phyloP scores from a whole-genome alignment of 2,797 vertebrate genomes.

The Peromyscus nudipes region DNA sequence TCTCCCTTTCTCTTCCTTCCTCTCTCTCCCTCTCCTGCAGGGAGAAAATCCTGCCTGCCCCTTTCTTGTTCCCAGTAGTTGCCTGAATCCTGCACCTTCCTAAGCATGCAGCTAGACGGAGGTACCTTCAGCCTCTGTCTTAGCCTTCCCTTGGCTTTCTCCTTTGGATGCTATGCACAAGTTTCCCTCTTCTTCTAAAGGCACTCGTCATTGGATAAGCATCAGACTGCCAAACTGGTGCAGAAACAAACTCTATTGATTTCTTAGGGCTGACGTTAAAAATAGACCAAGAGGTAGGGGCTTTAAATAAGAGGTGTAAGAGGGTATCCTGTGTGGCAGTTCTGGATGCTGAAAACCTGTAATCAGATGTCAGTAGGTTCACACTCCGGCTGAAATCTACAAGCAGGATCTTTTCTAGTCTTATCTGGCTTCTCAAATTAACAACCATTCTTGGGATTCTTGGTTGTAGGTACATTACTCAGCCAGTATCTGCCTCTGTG shows the following conservation, averaged over 20 bases:
- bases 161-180: not conserved
- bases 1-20: not conserved
- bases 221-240: not conserved
- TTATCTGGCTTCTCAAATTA: not conserved
- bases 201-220: not conserved
- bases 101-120: not conserved
- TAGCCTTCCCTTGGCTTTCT: not conserved
- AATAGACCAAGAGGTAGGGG: not conserved
- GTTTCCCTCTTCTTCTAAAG: not conserved
- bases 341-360: not conserved
- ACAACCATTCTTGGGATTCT: not conserved
- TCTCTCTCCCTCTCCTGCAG: not conserved
- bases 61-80: not conserved
- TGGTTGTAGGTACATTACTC: not conserved
- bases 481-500: not conserved
- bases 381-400: not conserved
- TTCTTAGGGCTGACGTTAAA: not conserved
- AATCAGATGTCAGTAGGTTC: not conserved
- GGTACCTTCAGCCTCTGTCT: not conserved
- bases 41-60: not conserved
- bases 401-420: not conserved
- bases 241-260: not conserved
- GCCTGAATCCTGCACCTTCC: not conserved
- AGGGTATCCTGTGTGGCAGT: not conserved
- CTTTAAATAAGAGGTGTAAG: not conserved